Evolutionary conservation across 1,140 invertebrate genomes (phyloP).

Genomic region (Oreohelix idahoensis): DNA sequence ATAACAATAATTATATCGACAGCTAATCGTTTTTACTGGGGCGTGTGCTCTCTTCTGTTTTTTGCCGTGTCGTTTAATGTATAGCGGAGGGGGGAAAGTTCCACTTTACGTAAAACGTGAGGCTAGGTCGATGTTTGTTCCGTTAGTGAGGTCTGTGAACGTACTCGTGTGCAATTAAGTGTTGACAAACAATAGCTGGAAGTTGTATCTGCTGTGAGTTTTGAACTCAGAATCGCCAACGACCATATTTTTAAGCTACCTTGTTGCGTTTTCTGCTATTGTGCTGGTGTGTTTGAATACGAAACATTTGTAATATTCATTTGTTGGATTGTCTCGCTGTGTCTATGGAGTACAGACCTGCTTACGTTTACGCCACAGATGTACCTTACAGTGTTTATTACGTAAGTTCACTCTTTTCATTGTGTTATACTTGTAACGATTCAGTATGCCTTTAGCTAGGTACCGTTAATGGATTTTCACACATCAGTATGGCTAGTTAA

Average conservation of each 20-base stretch:
- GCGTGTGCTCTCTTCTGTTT: constrained; percentile 1
- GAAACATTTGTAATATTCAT: too few species aligned
- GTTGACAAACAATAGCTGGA: neutral
- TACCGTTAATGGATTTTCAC: too few species aligned
- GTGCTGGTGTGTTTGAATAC: too few species aligned
- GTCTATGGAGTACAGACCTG: constrained; percentile 32
- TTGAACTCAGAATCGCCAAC: neutral
- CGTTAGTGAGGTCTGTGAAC: neutral
- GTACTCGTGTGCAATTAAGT: neutral
- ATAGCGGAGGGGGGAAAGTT: neutral
- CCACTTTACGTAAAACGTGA: neutral
- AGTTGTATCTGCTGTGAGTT: neutral
- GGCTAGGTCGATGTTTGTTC: constrained; percentile 3
- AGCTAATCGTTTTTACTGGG: constrained; percentile 8
- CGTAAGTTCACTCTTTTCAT: neutral
- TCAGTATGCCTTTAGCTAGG: too few species aligned
- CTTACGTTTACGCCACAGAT: constrained; percentile 32
- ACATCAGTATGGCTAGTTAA: too few species aligned
- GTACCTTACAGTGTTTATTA: constrained; percentile 30
- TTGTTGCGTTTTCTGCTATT: neutral
- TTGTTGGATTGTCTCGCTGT: neutral
- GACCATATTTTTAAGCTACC: neutral
- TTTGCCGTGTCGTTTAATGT: constrained; percentile 11
- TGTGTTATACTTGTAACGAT: neutral
- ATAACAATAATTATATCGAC: constrained; percentile 31